Percentiles rank a stretch among this genome's conserved stretches.
Conservation (phyloP, 2,888 invertebrate genomes). For the Scotopteryx bipunctaria region DNA sequence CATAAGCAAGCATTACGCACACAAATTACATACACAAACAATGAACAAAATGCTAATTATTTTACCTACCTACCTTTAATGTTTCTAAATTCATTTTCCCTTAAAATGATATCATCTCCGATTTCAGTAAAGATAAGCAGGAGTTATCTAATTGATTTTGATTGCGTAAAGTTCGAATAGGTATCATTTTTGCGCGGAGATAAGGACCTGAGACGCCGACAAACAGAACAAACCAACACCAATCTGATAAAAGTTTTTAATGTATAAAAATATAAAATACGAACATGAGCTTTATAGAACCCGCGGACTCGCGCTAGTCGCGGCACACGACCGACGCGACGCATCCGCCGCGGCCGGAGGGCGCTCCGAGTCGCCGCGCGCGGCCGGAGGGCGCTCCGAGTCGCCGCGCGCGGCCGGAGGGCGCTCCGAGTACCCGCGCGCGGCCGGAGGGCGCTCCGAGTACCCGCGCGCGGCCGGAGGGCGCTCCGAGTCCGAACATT, state of each 20-base stretch:
- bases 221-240: slow-evolving; percentile 26
- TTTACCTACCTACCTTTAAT: too few relatives aligned
- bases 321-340: slow-evolving; percentile 4
- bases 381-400: background rate
- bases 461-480: background rate
- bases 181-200: background rate
- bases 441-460: background rate
- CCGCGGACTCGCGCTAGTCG: background rate
- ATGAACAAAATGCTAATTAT: background rate
- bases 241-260: slow-evolving; percentile 35
- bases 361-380: background rate
- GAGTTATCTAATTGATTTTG: too few relatives aligned
- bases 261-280: slow-evolving; percentile 40
- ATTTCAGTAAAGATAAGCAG: too few relatives aligned
- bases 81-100: too few relatives aligned
- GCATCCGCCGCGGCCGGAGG: too few relatives aligned
- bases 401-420: background rate
- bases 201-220: slow-evolving; percentile 2
- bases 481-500: too few relatives aligned
- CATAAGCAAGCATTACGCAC: slow-evolving; percentile 45
- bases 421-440: background rate
- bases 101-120: too few relatives aligned
- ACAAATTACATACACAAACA: slow-evolving; percentile 26
- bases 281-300: slow-evolving; percentile 26
- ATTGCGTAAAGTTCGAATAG: background rate